These are phyloP conservation scores for Athripsodes cinereus DNA, from an alignment of 2,888 invertebrate species.

Conservation along the genomic window DNA sequence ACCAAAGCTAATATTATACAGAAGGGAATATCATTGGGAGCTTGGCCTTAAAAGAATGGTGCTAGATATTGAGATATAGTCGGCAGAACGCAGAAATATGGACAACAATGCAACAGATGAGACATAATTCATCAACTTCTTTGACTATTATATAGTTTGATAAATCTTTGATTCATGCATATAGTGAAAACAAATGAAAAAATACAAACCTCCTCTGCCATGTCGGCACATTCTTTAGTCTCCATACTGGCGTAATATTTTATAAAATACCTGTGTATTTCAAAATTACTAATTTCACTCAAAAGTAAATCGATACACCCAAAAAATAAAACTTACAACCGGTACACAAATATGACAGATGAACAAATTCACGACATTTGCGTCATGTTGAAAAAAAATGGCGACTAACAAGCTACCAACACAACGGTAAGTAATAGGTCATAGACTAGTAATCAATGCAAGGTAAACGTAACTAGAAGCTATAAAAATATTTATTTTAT, in stretches of 20 bases:
- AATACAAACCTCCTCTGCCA: constrained; percentile 46
- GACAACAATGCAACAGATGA: too few relatives aligned
- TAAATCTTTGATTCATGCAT: too few relatives aligned
- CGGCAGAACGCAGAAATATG: too few relatives aligned
- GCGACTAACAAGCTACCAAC: constrained; percentile 7
- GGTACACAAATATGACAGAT: constrained; percentile 17
- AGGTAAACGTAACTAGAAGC: too few relatives aligned
- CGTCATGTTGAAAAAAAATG: constrained; percentile 20
- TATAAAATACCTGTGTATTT: neutral
- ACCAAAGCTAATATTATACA: too few relatives aligned
- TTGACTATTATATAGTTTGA: too few relatives aligned
- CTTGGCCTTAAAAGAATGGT: too few relatives aligned
- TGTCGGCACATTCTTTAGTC: constrained; percentile 48
- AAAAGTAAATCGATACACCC: constrained; percentile 6
- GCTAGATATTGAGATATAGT: too few relatives aligned
- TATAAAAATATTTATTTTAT: too few relatives aligned
- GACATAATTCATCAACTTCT: too few relatives aligned
- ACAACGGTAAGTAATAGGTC: neutral
- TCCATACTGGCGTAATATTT: constrained; percentile 36
- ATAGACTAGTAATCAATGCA: too few relatives aligned
- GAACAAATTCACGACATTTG: constrained; percentile 16
- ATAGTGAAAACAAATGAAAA: neutral
- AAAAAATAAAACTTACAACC: constrained; percentile 15
- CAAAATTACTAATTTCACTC: neutral
- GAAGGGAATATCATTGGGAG: too few relatives aligned